Base-by-base conservation (phyloP, 2,113 vertebrate species). In the Micronycteris hirsuta region DNA sequence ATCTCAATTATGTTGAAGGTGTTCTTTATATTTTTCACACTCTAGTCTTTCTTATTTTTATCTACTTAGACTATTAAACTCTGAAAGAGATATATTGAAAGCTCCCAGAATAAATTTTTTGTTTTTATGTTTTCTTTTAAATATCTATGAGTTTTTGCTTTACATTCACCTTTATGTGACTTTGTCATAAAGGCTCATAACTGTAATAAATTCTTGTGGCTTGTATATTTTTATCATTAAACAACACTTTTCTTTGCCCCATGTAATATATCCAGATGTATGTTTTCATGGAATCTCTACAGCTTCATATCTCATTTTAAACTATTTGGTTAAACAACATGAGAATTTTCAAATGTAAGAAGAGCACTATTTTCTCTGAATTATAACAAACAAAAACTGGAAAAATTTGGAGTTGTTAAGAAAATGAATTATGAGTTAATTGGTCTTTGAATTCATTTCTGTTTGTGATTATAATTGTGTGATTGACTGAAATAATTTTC, bases 151-250 rank as follows among this genome's bases (percentile, higher is more conserved):
- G 12, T 47, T 86, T 95, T 88, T 82, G 13, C 61, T 94, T 54
- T 52, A 41, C n/a, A 85, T 58, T 90, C 17, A 67, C 24, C 9
- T 85, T 93, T 47, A 73, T 68, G 58, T 84, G 63, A 38, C 20
- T 77, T 94, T 93, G 20, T 28, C 36, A 93, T 81, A 76, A 93
- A 76, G 33, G 4, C 2, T 54, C 17, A 38, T 82, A 71, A 89
- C 12, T 76, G 6, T 70, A 94, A 73, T 91, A 85, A 58, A 52
- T 85, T 70, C 14, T 85, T 77, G 5, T 49, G 28, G 10, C 14
- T 85, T 92, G 1, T 13, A 33, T 78, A 33, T 89, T 94, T 92
- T 89, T n/a, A 92, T 70, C 19, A 49, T 76, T 92, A 96, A 91
- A 65, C 71, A 89, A 47, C 65, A 89, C 73, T 96, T 95, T 28